These are phyloP conservation scores for Steinernema feltiae DNA, from an alignment of 1,140 invertebrate species.

Conservation along the genomic window DNA sequence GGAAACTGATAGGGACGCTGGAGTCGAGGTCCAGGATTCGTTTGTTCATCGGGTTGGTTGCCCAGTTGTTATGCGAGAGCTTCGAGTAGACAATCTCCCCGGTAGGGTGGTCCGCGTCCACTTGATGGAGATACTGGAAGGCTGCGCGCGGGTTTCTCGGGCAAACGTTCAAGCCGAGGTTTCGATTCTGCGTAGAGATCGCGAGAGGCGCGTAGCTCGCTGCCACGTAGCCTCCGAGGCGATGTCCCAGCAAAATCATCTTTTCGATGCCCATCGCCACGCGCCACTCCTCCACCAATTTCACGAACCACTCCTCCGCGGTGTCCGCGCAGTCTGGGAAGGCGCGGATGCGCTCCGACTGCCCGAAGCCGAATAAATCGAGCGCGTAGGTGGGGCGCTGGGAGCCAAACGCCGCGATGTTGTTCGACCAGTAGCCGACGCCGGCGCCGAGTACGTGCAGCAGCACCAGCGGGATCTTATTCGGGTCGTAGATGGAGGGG, in stretches of 20 bases:
- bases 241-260: background rate
- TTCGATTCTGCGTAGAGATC: background rate
- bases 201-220: background rate
- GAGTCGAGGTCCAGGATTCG: background rate
- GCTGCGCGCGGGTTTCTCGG: background rate
- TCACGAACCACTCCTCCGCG: background rate
- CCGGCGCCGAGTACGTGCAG: background rate
- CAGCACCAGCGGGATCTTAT: background rate
- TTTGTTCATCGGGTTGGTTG: background rate
- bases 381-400: background rate
- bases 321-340: background rate
- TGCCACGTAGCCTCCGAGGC: background rate
- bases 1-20: background rate
- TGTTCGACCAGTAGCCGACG: background rate
- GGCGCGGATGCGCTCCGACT: background rate
- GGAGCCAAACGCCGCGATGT: background rate
- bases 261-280: background rate
- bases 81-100: background rate
- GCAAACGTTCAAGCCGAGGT: background rate
- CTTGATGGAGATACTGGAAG: background rate
- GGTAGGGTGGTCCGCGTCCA: background rate
- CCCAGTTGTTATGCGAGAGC: background rate
- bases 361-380: background rate
- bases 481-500: background rate
- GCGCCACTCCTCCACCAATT: background rate